Percentiles rank a stretch among this genome's conserved stretches.
phyloP scores from a whole-genome alignment of 2,797 vertebrate species.

The Okamejei kenojei region DNA sequence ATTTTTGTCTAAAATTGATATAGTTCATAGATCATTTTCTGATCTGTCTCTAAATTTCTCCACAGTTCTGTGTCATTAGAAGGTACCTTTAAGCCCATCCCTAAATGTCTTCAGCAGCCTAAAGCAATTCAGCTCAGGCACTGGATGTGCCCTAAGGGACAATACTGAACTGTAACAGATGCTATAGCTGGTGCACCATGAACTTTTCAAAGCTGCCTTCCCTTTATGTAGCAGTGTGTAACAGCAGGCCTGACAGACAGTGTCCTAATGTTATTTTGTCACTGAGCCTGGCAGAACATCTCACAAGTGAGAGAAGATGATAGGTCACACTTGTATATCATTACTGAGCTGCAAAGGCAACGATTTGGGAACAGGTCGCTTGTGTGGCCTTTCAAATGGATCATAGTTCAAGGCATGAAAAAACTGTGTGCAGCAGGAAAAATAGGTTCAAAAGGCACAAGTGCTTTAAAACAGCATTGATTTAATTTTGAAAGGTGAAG shows the following conservation, averaged over 20 bases:
- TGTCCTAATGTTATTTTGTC: conserved; percentile 32
- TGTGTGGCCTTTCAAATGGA: neutral
- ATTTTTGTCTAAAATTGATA: neutral
- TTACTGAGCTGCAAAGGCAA: neutral
- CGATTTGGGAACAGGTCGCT: neutral
- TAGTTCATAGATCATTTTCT: neutral
- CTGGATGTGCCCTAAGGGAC: neutral
- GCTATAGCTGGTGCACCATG: conserved; percentile 12
- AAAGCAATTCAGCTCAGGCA: neutral
- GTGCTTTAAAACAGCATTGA: neutral
- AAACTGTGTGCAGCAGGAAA: neutral
- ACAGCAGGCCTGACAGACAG: conserved; percentile 24
- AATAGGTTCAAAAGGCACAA: neutral
- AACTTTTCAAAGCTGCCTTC: conserved; percentile 31
- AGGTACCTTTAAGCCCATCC: neutral
- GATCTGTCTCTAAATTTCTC: no score
- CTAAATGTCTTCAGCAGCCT: neutral
- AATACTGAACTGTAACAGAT: conserved; percentile 11
- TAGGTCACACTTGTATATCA: conserved; percentile 33
- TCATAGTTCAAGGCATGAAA: neutral
- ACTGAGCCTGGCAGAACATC: conserved; percentile 18
- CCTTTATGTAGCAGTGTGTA: neutral
- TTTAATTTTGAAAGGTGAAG: neutral
- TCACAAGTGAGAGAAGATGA: conserved; percentile 5
- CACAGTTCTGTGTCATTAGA: neutral